Evolutionary conservation across 1,140 invertebrate species (phyloP).

Genomic region (Episyrphus balteatus): DNA sequence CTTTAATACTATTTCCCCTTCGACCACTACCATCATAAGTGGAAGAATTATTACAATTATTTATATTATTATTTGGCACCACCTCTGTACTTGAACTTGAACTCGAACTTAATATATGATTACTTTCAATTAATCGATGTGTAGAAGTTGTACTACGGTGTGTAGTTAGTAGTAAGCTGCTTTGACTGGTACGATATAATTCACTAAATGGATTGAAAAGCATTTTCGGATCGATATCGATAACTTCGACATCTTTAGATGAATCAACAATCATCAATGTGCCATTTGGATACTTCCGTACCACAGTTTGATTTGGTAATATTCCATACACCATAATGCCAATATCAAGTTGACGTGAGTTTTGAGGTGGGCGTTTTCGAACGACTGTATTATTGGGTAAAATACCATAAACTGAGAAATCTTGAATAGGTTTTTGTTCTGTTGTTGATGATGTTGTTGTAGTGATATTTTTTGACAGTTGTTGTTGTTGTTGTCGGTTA

Average conservation of each 20-base stretch:
- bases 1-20: background rate
- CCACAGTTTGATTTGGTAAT: conserved; percentile 58
- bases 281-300: conserved; percentile 61
- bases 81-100: too few relatives aligned
- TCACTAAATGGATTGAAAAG: conserved; percentile 41
- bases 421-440: conserved; percentile 40
- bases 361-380: conserved; percentile 46
- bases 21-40: background rate
- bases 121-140: too few relatives aligned
- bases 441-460: conserved; percentile 1
- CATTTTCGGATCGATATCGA: conserved; percentile 41
- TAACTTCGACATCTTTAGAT: conserved; percentile 3
- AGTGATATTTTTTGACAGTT: too few relatives aligned
- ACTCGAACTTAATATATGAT: too few relatives aligned
- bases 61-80: too few relatives aligned
- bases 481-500: background rate
- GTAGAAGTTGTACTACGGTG: background rate
- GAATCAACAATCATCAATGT: conserved; percentile 48
- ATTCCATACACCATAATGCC: conserved; percentile 49
- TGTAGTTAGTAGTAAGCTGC: background rate
- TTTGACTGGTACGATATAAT: background rate
- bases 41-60: background rate
- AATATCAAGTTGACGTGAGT: too few relatives aligned
- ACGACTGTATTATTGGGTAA: conserved; percentile 63
- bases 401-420: conserved; percentile 59